These are phyloP conservation scores for Eleutherodactylus coqui DNA, from an alignment of 2,797 vertebrate species.

Conservation along the genomic window DNA sequence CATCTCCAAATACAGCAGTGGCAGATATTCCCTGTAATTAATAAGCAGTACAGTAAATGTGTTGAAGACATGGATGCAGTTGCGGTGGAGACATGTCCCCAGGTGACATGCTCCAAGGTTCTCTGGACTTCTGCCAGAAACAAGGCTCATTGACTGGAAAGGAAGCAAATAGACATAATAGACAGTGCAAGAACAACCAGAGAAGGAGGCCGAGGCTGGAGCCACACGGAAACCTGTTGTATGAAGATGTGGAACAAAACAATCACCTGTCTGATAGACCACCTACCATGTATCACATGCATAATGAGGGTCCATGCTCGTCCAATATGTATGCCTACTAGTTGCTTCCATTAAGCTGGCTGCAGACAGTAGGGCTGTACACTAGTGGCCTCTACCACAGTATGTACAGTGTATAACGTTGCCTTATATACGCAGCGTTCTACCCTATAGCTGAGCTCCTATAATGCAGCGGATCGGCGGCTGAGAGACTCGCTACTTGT, in stretches of 20 bases:
- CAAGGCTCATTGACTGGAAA: constrained; percentile 3
- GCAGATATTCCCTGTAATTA: background rate
- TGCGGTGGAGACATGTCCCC: background rate
- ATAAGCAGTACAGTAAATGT: background rate
- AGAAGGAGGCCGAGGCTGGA: background rate
- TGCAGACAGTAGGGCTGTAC: too few species aligned
- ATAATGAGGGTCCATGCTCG: background rate
- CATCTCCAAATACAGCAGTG: background rate
- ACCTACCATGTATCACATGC: constrained; percentile 61
- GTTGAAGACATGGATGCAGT: background rate
- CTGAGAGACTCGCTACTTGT: too few species aligned
- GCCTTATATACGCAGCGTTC: too few species aligned
- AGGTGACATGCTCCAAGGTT: background rate
- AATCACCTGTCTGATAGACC: constrained; percentile 64
- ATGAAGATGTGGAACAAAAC: constrained; percentile 67
- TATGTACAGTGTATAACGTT: too few species aligned
- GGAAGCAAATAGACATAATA: constrained; percentile 2
- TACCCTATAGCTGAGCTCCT: too few species aligned
- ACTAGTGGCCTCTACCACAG: too few species aligned
- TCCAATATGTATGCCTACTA: too few species aligned
- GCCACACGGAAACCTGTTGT: constrained; percentile 60
- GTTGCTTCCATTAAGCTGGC: too few species aligned
- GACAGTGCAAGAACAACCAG: constrained; percentile 6
- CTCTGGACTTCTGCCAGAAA: background rate
- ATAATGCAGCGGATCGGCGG: too few species aligned